Percentiles rank a stretch among this genome's conserved stretches.
phyloP scores from a whole-genome alignment of 2,113 vertebrate species.

The Hypocryptadius cinnamomeus region DNA sequence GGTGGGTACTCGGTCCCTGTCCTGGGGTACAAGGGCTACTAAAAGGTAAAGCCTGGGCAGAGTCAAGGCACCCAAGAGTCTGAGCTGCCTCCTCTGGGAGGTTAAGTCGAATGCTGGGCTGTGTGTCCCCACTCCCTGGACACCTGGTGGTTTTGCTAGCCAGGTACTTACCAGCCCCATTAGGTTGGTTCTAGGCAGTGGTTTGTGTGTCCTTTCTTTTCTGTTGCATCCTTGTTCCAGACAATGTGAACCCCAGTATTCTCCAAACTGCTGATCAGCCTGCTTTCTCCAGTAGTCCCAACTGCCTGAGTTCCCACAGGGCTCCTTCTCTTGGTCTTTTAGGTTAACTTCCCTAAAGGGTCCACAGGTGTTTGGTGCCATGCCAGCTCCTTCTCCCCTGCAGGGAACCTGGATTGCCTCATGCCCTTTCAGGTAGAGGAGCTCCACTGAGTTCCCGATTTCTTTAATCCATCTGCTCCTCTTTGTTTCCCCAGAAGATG shows the following conservation, averaged over 20 bases:
- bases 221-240: neutral
- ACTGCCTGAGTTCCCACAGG: neutral
- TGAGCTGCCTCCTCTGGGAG: neutral
- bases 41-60: neutral
- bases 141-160: neutral
- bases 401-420: neutral
- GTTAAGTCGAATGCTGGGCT: rapidly evolving
- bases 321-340: neutral
- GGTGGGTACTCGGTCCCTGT: conserved; percentile 54
- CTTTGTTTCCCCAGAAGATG: conserved; percentile 69
- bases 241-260: neutral
- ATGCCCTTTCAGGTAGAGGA: neutral
- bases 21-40: neutral
- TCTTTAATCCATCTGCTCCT: neutral
- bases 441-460: neutral
- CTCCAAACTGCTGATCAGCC: neutral
- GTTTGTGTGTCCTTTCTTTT: neutral
- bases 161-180: neutral
- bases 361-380: neutral
- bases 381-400: neutral
- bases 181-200: neutral
- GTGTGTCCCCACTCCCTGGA: neutral
- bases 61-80: neutral
- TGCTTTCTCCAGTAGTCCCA: neutral
- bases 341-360: neutral